These are phyloP conservation scores for Hepsetus odoe DNA, from an alignment of 2,113 vertebrate species.

Conservation along the genomic window DNA sequence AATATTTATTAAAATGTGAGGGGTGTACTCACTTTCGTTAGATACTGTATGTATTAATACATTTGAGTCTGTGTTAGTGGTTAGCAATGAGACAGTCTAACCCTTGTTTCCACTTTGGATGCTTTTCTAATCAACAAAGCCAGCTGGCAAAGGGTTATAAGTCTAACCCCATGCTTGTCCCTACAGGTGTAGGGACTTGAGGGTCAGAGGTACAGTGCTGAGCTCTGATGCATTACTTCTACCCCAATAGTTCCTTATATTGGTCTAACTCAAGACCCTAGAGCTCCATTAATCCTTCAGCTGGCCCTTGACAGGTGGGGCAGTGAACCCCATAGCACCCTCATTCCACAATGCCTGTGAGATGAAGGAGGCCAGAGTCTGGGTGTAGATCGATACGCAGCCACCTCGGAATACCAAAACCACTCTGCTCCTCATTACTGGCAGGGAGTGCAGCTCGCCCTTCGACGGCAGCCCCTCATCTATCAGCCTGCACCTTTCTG, in stretches of 20 bases:
- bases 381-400: constrained; percentile 51
- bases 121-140: constrained; percentile 12
- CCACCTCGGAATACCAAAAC: constrained; percentile 51
- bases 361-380: constrained; percentile 51
- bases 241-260: constrained; percentile 7
- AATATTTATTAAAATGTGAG: too few relatives aligned
- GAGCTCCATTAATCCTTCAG: constrained; percentile 54
- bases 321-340: constrained; percentile 42
- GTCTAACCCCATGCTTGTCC: neutral
- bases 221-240: neutral
- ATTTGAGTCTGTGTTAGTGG: neutral
- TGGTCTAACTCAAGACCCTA: constrained; percentile 31
- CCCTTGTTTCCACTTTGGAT: neutral
- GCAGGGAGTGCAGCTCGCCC: constrained; percentile 27
- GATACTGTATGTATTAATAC: too few relatives aligned
- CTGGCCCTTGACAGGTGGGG: constrained; percentile 47
- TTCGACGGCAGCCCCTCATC: constrained; percentile 40
- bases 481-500: constrained; percentile 47
- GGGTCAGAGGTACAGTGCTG: constrained; percentile 17
- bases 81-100: neutral
- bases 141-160: constrained; percentile 26
- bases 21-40: too few relatives aligned
- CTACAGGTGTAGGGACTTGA: neutral
- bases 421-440: constrained; percentile 51
- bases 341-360: constrained; percentile 50